A percentile compares a stretch with the other conserved stretches of the same genome.
These are phyloP conservation scores for Agrotis clavis DNA, from an alignment of 2,888 invertebrate species.

Conservation along the genomic window DNA sequence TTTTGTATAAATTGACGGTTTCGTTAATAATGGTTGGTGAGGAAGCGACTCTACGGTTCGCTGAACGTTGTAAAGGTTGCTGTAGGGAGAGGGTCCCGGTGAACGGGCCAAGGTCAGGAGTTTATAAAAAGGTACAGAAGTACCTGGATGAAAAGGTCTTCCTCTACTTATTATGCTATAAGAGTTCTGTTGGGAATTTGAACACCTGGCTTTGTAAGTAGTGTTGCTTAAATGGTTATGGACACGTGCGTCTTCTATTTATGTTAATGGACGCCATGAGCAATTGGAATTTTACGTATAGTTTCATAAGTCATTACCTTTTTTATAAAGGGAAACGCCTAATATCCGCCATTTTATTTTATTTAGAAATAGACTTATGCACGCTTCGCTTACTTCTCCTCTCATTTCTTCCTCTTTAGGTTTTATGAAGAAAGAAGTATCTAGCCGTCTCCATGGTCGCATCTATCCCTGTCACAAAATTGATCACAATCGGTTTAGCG, in stretches of 20 bases:
- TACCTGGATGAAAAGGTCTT: conserved; percentile 66
- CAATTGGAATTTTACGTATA: neutral
- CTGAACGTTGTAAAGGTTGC: conserved; percentile 69
- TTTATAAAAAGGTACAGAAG: conserved; percentile 70
- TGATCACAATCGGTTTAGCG: no score
- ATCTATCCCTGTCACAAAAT: no score
- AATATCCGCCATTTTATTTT: no score
- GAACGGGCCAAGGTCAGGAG: conserved; percentile 78
- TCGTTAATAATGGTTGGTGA: conserved; percentile 72
- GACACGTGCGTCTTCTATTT: conserved; percentile 30
- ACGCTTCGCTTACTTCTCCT: no score
- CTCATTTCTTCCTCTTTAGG: no score
- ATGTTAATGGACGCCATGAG: conserved; percentile 2
- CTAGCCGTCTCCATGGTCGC: no score
- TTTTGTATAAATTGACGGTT: conserved; percentile 63
- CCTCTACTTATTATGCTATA: conserved; percentile 60
- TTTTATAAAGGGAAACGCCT: no score
- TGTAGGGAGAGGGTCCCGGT: conserved; percentile 74
- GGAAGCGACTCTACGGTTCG: conserved; percentile 78
- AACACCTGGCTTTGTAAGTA: conserved; percentile 61
- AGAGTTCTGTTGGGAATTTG: conserved; percentile 62
- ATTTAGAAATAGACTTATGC: no score
- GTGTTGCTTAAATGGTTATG: conserved; percentile 18
- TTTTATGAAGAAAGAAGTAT: no score
- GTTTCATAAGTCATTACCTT: no score